Evolutionary conservation across 1,140 invertebrate genomes (phyloP), one percentile per base, ranked within the genome.

Genomic region (Aradophagus sp.): DNA sequence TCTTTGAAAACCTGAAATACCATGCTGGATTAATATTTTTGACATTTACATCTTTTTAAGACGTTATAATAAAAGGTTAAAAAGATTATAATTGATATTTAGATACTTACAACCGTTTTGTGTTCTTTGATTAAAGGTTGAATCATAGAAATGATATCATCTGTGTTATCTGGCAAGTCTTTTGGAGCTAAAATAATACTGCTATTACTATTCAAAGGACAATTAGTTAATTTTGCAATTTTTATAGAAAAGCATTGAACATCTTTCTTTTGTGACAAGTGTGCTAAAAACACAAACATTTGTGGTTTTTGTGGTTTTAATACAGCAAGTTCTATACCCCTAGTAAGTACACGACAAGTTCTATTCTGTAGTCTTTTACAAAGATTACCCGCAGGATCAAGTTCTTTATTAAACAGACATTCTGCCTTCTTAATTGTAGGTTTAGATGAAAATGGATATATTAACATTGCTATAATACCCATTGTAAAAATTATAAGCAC

Each of bases 1-100:
- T 84, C 76, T 1, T 56, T 52, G 20, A 84, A 32, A 32, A 83
- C 50, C 80, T 84, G 34, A 58, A 83, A 79, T 15, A 23, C 23
- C 3, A 39, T 11, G 23, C 11, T 39, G 10, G 4, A 10, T 36
- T 6, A 19, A 38, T 17, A 27, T 14, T 27, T 19, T 1, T 47
- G 1, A 48, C n/a, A 29, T 27, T 31, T 10, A 19, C n/a, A n/a
- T n/a, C n/a, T n/a, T n/a, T n/a, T n/a, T n/a, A n/a, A n/a, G n/a
- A n/a, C n/a, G n/a, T n/a, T n/a, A n/a, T n/a, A n/a, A n/a, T n/a
- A n/a, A n/a, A n/a, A n/a, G n/a, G n/a, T n/a, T n/a, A n/a, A n/a
- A n/a, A n/a, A n/a, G n/a, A n/a, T n/a, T 47, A 17, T 16, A 14
- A 29, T 15, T 42, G 20, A 41, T 38, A 35, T 11, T 13, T 19